A percentile compares a stretch with the other conserved stretches of the same genome.
phyloP scores from a whole-genome alignment of 2,888 invertebrate genomes.

The Malachius bipustulatus region DNA sequence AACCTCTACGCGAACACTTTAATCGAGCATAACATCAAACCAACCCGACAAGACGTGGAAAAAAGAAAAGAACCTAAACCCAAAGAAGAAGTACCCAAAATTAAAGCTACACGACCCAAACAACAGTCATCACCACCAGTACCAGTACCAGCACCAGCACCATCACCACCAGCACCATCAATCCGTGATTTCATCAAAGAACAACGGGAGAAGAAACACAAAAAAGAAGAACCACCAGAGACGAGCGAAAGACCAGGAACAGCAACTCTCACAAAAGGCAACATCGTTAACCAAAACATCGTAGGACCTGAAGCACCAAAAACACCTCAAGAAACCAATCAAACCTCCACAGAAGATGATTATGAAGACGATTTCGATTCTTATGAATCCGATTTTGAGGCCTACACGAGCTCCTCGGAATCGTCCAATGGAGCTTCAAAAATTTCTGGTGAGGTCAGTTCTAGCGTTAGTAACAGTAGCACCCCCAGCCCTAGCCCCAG shows the following conservation, averaged over 20 bases:
- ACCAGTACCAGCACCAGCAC: no score
- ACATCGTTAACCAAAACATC: conserved; percentile 31
- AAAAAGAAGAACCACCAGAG: conserved; percentile 22
- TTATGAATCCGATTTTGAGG: conserved; percentile 46
- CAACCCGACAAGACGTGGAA: conserved; percentile 4
- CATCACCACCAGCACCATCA: no score
- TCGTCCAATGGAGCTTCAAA: conserved; percentile 12
- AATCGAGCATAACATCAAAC: conserved; percentile 1
- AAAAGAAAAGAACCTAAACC: not conserved
- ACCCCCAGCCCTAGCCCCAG: conserved; percentile 9
- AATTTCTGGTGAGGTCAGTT: conserved; percentile 19
- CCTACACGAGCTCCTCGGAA: conserved; percentile 21
- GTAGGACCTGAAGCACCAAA: conserved; percentile 29
- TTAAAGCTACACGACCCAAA: no score
- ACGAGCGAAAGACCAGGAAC: conserved; percentile 32
- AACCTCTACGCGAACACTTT: conserved; percentile 29
- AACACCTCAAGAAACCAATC: conserved; percentile 2
- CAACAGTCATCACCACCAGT: no score
- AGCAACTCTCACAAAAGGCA: conserved; percentile 32
- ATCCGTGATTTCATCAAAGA: not conserved
- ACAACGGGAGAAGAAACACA: conserved; percentile 13
- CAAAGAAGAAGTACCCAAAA: no score
- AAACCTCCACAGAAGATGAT: conserved; percentile 8
- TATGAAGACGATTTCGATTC: conserved; percentile 48
- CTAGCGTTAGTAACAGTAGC: conserved; percentile 21